Base-by-base conservation (phyloP, 2,888 invertebrate species). In the Chouioia cunea region DNA sequence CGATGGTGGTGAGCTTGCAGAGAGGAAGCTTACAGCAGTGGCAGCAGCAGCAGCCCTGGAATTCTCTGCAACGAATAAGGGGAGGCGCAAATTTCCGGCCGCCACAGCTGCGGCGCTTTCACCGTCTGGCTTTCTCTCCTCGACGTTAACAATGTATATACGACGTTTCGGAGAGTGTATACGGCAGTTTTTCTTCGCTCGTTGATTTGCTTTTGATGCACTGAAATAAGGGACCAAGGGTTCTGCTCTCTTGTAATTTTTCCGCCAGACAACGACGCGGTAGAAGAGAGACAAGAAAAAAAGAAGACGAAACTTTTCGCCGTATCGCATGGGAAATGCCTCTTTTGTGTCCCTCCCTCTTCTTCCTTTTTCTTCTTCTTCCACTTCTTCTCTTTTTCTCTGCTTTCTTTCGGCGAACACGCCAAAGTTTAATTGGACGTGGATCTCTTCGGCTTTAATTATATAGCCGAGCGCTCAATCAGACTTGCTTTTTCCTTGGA, bases 71-170 rank as follows among this genome's bases (percentile, higher is more conserved):
- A 12, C 36, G 67, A 65, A 53, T 65, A 54, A 71, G 36, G 73
- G 73, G 67, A 60, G 62, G 65, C 70, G 71, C 60, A 60, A 67
- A 72, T 73, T 65, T 64, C 60, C 12, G 53, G 53, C 67, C 47
- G 56, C 50, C 71, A 68, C 36, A 10, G 4, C 27, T 3, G 27
- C 70, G 60, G 46, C 70, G 71, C 74, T 73, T 75, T 77, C 52
- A 52, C 64, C 53, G 48, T 65, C 67, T 73, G 16, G 50, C 47
- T 43, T 22, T 46, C 52, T 27, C 65, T 50, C 66, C 64, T 60
- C 63, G 27, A 64, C 65, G 53, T 36, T 36, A 36, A 36, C 36
- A 36, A 36, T 36, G 36, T 10, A n/a, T n/a, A n/a, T n/a, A 36
- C 27, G 6, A 10, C 36, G 2, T 12, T 8, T 12, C 36, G 36